Base-by-base conservation (phyloP, 2,888 invertebrate species). In the Apeira syringaria region DNA sequence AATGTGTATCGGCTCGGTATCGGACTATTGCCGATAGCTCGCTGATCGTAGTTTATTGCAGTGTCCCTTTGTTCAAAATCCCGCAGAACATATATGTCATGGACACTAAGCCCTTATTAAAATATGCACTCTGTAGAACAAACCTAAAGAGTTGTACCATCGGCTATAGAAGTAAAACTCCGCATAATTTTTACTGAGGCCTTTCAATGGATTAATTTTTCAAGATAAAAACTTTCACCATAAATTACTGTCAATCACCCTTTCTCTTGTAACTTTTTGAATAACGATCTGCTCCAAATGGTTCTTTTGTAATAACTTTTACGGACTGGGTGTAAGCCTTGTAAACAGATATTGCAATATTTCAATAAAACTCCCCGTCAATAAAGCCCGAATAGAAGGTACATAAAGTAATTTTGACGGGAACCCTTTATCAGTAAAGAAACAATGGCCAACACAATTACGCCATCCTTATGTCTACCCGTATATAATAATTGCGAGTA, bases 401-500 rank as follows among this genome's bases (percentile, higher is more conserved):
- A 31, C 50, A 48, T 45, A 41, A 48, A 33, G 28, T 32, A 43
- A 47, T 58, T 63, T 57, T 61, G 62, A 61, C 56, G 65, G 52
- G 50, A 53, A 56, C 59, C 56, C 61, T 64, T 67, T 73, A 74
- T 73, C 73, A 61, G 56, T 20, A 48, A 45, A 56, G 51, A 68
- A 70, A 76, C 75, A 75, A 71, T 67, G 65, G 65, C 44, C 43
- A 42, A 55, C 62, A 56, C 59, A 64, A 65, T 70, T 68, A 71
- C 67, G 50, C 59, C 54, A 56, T 62, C 66, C 65, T 58, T 53
- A 62, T 60, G 59, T 62, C 55, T 50, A 40, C 48, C 67, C 74
- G 66, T 69, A 74, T 73, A 68, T n/a, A n/a, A n/a, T n/a, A n/a
- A n/a, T n/a, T n/a, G n/a, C n/a, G n/a, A n/a, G 74, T 73, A 72